phyloP scores from a whole-genome alignment of 2,113 vertebrate genomes.

The Pithys albifrons region DNA sequence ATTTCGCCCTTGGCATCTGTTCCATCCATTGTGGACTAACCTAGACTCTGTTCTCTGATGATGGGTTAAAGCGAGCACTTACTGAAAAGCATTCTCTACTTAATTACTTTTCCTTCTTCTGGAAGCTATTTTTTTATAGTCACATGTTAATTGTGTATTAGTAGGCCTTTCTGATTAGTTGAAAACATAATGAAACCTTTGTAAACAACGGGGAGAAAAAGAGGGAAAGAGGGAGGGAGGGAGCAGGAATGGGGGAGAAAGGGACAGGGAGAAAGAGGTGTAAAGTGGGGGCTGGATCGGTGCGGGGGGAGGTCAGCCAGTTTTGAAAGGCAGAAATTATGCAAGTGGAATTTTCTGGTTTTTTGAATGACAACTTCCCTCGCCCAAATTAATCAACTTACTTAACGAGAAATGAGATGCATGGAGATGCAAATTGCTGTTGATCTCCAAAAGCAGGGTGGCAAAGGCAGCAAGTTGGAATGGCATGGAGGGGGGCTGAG shows the following conservation, averaged over 20 bases:
- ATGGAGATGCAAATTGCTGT: constrained; percentile 65
- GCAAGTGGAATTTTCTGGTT: constrained; percentile 35
- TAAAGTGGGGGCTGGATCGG: constrained; percentile 48
- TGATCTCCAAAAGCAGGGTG: constrained; percentile 54
- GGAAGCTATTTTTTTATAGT: constrained; percentile 84
- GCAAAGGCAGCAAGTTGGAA: constrained; percentile 54
- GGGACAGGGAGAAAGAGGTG: constrained; percentile 30
- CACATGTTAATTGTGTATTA: constrained; percentile 87
- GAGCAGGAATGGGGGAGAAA: neutral
- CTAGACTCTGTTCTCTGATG: constrained; percentile 76
- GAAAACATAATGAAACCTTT: constrained; percentile 88
- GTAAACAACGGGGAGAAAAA: constrained; percentile 81
- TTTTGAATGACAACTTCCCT: constrained; percentile 36
- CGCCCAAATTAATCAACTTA: constrained; percentile 50
- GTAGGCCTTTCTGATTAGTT: constrained; percentile 84
- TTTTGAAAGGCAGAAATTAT: constrained; percentile 51
- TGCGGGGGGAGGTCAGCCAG: neutral
- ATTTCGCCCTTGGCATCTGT: constrained; percentile 84
- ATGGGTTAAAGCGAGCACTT: constrained; percentile 81
- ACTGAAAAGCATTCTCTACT: constrained; percentile 83
- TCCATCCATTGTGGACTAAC: constrained; percentile 78
- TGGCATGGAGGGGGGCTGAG: constrained; percentile 41
- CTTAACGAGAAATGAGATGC: constrained; percentile 46
- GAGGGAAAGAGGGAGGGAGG: constrained; percentile 30
- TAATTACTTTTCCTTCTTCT: constrained; percentile 87